These are phyloP conservation scores for Lysandra bellargus DNA, from an alignment of 2,888 invertebrate species.

Conservation along the genomic window DNA sequence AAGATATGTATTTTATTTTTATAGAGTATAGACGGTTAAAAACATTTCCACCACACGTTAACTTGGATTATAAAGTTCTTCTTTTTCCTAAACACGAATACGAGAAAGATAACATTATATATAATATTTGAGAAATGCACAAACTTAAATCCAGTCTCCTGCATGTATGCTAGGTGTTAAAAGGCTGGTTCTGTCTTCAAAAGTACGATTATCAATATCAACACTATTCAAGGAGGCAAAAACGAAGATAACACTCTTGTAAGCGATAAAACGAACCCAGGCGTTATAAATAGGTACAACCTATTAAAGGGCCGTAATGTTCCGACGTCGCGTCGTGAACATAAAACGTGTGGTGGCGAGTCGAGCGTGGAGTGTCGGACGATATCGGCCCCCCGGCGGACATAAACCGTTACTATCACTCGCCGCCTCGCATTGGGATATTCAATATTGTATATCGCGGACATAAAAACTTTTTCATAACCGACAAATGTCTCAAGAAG, in stretches of 20 bases:
- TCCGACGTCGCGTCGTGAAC: background rate
- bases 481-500: background rate
- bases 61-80: too few species aligned
- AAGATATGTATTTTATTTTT: too few species aligned
- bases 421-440: background rate
- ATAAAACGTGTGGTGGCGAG: background rate
- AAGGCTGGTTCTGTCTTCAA: background rate
- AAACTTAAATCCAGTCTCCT: too few species aligned
- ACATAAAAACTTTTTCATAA: slow-evolving; percentile 9
- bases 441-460: background rate
- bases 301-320: background rate
- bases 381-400: background rate
- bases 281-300: slow-evolving; percentile 1
- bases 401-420: slow-evolving; percentile 11
- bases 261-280: background rate
- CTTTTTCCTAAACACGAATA: too few species aligned
- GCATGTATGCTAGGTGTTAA: too few species aligned
- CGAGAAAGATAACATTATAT: too few species aligned
- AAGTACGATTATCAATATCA: background rate
- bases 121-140: too few species aligned
- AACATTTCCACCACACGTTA: too few species aligned
- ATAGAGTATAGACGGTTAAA: too few species aligned
- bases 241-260: background rate
- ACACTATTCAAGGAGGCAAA: background rate
- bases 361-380: background rate